Percentiles rank a stretch among this genome's conserved stretches.
Evolutionary conservation across 2,888 invertebrate genomes (phyloP).

Genomic region (Seira ritae): DNA sequence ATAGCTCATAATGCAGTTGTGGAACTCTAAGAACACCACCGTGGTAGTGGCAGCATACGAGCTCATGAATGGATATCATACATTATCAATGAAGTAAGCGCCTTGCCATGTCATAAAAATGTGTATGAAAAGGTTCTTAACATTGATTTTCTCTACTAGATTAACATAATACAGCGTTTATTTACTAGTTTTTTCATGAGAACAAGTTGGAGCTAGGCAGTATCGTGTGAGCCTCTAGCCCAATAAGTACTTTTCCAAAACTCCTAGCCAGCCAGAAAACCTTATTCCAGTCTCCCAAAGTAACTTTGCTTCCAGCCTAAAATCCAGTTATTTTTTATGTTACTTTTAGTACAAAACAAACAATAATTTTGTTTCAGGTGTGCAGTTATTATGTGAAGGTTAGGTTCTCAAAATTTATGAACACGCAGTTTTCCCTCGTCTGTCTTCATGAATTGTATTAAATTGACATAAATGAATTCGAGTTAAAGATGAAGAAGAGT

Average conservation of each 20-base stretch:
- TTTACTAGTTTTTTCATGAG: background rate
- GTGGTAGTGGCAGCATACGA: constrained; percentile 9
- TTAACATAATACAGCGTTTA: constrained; percentile 15
- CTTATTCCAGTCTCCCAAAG: too few relatives aligned
- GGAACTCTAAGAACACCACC: background rate
- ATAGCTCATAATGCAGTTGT: constrained; percentile 9
- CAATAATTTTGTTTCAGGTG: too few relatives aligned
- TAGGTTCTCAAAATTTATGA: too few relatives aligned
- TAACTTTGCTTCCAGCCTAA: background rate
- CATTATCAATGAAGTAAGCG: constrained; percentile 23
- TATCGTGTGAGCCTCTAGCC: constrained; percentile 14
- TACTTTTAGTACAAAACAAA: background rate
- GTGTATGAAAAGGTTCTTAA: constrained; percentile 16
- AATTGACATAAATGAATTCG: too few relatives aligned
- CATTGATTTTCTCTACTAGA: constrained; percentile 41
- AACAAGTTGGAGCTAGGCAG: background rate
- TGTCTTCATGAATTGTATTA: too few relatives aligned
- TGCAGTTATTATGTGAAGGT: too few relatives aligned
- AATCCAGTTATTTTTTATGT: background rate
- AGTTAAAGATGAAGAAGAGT: too few relatives aligned
- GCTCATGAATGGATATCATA: constrained; percentile 17
- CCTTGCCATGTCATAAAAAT: constrained; percentile 20
- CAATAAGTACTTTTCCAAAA: background rate
- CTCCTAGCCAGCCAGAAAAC: background rate
- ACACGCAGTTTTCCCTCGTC: too few relatives aligned